These are phyloP conservation scores for Lytechinus variegatus DNA, from an alignment of 35 echinoderm and acorn worm genomes.

Conservation along the genomic window DNA sequence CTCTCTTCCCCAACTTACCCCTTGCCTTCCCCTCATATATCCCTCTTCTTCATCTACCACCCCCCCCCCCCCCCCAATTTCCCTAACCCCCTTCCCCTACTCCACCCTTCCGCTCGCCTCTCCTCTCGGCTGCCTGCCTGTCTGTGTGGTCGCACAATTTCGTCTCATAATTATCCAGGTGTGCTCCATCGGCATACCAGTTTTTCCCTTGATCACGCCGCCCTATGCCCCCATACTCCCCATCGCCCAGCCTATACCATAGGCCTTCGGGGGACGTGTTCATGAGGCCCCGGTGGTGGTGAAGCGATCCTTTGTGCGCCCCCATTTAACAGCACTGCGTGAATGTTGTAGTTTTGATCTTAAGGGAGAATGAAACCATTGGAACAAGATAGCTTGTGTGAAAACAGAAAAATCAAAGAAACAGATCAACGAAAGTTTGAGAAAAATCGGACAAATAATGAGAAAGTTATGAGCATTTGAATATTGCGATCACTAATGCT, in stretches of 20 bases:
- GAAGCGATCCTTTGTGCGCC: not conserved
- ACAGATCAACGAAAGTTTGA: too few species aligned
- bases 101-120: not conserved
- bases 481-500: too few species aligned
- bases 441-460: too few species aligned
- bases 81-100: not conserved
- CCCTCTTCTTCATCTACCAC: not conserved
- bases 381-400: too few species aligned
- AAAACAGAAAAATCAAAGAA: too few species aligned
- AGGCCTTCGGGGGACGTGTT: not conserved
- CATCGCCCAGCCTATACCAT: not conserved
- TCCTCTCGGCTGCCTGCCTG: not conserved
- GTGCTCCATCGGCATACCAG: not conserved
- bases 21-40: not conserved
- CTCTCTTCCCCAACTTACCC: not conserved
- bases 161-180: slow-evolving; percentile 40
- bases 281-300: not conserved
- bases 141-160: slow-evolving; percentile 47
- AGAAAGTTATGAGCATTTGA: too few species aligned
- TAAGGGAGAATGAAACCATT: not conserved
- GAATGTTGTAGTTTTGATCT: not conserved
- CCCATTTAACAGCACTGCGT: not conserved
- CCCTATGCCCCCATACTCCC: not conserved
- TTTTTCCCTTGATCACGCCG: slow-evolving; percentile 22
- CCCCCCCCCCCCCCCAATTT: not conserved